phyloP scores from a whole-genome alignment of 2,888 invertebrate species.

The Pyrgus malvae region DNA sequence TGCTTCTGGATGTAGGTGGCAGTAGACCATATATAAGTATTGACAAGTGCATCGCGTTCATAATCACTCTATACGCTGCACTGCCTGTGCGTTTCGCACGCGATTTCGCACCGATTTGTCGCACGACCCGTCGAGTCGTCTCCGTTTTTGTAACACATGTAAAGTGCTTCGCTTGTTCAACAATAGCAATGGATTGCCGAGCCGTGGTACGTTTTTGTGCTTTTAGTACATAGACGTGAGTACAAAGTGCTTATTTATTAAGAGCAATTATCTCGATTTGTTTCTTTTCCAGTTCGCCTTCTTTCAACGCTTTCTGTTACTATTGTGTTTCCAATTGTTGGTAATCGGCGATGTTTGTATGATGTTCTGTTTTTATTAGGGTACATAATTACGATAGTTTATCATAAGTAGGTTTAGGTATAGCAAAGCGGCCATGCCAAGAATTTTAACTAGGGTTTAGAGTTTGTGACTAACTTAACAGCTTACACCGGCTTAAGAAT shows the following conservation, averaged over 20 bases:
- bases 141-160: constrained; percentile 55
- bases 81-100: constrained; percentile 25
- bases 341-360: too few relatives aligned
- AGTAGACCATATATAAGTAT: constrained; percentile 70
- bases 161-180: constrained; percentile 56
- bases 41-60: constrained; percentile 61
- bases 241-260: constrained; percentile 7
- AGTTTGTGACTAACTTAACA: too few relatives aligned
- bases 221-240: constrained; percentile 14
- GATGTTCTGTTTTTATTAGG: too few relatives aligned
- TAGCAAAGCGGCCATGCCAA: too few relatives aligned
- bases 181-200: constrained; percentile 69
- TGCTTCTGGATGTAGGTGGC: constrained; percentile 37
- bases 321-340: constrained; percentile 1
- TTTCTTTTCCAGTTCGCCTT: not conserved
- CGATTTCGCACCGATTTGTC: constrained; percentile 25
- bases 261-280: constrained; percentile 16
- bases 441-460: too few relatives aligned
- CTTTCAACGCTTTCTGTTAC: constrained; percentile 4
- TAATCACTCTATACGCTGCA: constrained; percentile 50
- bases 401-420: too few relatives aligned
- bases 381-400: too few relatives aligned
- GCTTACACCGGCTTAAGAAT: too few relatives aligned
- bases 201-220: constrained; percentile 61
- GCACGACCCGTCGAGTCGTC: constrained; percentile 20